Percentiles rank a stretch among this genome's conserved stretches.
Conservation (phyloP, 2,888 invertebrate species). For the Hyppa rectilinea region DNA sequence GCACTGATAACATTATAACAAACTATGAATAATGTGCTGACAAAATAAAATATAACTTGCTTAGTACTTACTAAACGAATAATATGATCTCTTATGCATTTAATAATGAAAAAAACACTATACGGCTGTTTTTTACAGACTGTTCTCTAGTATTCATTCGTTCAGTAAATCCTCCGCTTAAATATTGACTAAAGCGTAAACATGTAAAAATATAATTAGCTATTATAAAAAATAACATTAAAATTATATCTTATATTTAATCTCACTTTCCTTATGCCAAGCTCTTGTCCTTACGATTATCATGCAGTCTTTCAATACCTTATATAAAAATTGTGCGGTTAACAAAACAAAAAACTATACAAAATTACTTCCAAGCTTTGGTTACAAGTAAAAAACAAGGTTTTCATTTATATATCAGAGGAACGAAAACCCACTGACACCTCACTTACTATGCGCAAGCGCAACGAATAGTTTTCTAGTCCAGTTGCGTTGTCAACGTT, state of each 20-base stretch:
- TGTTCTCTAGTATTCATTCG: slow-evolving; percentile 8
- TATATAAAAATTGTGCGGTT: slow-evolving; percentile 50
- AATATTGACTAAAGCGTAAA: slow-evolving; percentile 52
- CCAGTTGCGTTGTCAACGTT: background rate
- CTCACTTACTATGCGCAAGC: too few relatives aligned
- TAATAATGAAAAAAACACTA: background rate
- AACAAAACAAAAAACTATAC: slow-evolving; percentile 43
- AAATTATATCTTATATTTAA: slow-evolving; percentile 73
- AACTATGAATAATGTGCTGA: slow-evolving; percentile 53
- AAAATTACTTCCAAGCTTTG: slow-evolving; percentile 59
- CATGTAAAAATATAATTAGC: slow-evolving; percentile 63
- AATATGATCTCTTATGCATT: background rate
- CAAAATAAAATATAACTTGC: slow-evolving; percentile 45
- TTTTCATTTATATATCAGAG: background rate
- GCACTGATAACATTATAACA: slow-evolving; percentile 43
- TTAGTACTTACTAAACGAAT: slow-evolving; percentile 42
- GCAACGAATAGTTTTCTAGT: background rate
- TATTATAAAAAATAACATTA: slow-evolving; percentile 68
- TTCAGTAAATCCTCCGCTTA: slow-evolving; percentile 25
- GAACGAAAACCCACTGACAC: background rate
- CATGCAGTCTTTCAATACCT: slow-evolving; percentile 73
- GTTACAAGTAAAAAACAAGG: slow-evolving; percentile 15
- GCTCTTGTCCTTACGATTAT: slow-evolving; percentile 69
- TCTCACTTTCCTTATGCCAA: slow-evolving; percentile 80
- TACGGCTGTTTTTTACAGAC: too few relatives aligned